Evolutionary conservation across 1,140 invertebrate species (phyloP), one percentile per base, ranked within the genome.

Genomic region (Bombus sibiricus): DNA sequence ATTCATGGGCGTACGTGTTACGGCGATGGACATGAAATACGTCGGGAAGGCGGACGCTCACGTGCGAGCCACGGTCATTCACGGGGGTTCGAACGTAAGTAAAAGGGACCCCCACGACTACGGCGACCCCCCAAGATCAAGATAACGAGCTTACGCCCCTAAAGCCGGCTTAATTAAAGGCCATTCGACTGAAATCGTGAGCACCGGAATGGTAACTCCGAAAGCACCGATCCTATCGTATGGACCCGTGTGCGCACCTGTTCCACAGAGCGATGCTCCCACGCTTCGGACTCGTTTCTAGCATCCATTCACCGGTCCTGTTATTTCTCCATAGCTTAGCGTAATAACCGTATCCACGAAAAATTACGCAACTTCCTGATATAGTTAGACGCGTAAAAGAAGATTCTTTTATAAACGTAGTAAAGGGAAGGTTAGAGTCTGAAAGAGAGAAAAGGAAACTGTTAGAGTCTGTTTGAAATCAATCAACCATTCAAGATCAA

Each of bases 141-240:
- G 92, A 93, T 93, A 93, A 93, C 90, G 75, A 88, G 90, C 91
- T 93, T 92, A 92, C 92, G 86, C 86, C 78, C 86, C 85, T 85
- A 91, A 92, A 92, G 85, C 88, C 86, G 66, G 86, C 86, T 93
- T 94, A 93, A 94, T 94, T 94, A 93, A 93, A 91, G 91, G 72
- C 86, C 83, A 83, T 92, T 91, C 88, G 62, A 76, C 74, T 85
- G 86, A 89, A 91, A 92, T 92, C 86, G 81, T 78, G 87, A 90
- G 89, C 77, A 86, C 88, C 86, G 85, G 79, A 80, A 85, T 69
- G 79, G 72, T 43, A 81, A 89, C 71, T 86, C 64, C 75, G 41
- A 86, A 75, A 86, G 81, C 69, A 34, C 28, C 66, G 79, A 89
- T 86, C 59, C 68, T 81, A 81, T 86, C 88, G 59, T 39, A 41